Conservation (phyloP, 1,140 invertebrate genomes). For the Diorhabda sublineata region DNA sequence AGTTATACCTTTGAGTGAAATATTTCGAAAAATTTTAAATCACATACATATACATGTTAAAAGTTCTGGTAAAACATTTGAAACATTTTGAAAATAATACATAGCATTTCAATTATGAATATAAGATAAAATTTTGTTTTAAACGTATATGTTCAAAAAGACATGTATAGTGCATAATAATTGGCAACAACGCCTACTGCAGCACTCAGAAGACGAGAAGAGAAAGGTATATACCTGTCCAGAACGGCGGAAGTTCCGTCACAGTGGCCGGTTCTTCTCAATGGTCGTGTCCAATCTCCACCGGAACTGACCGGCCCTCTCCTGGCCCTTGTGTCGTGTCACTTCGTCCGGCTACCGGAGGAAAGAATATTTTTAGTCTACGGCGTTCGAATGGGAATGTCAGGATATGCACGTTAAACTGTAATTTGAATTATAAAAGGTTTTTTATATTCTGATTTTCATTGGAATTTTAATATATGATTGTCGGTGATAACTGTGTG, state of each 20-base stretch:
- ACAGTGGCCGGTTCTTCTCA: conserved; percentile 43
- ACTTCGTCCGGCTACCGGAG: conserved; percentile 31
- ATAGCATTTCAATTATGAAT: no score
- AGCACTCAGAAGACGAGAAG: conserved; percentile 19
- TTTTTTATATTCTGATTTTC: conserved; percentile 10
- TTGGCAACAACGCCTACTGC: not conserved
- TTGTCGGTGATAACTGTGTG: not conserved
- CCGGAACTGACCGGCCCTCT: conserved; percentile 40
- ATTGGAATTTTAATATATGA: not conserved
- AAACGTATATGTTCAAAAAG: no score
- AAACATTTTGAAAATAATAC: no score
- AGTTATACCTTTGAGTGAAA: no score
- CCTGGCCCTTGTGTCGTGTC: conserved; percentile 23
- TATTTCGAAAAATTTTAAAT: no score
- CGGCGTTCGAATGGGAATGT: conserved; percentile 28
- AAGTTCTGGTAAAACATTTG: no score
- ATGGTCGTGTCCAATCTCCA: conserved; percentile 44
- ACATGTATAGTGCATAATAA: not conserved
- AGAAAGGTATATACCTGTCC: conserved; percentile 31
- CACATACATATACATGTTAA: no score
- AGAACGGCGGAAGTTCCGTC: conserved; percentile 39
- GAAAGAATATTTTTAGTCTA: conserved; percentile 41
- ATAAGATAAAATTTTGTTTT: no score
- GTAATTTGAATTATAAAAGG: conserved; percentile 21
- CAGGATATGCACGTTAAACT: conserved; percentile 18